Evolutionary conservation across 2,888 invertebrate genomes (phyloP).

Genomic region (Penaeus monodon): DNA sequence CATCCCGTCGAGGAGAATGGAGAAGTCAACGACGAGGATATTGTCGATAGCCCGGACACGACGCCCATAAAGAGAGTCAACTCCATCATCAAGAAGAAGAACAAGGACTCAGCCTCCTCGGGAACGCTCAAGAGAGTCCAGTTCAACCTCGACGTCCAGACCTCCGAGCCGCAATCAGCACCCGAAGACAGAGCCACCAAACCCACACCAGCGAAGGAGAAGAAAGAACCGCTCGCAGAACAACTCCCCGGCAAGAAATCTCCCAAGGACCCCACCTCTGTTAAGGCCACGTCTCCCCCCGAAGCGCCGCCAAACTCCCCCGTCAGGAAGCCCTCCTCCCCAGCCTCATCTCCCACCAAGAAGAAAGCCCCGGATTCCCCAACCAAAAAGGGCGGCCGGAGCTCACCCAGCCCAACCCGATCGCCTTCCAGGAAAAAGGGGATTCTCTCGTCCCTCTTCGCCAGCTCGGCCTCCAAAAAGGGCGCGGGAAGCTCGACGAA

Average conservation of each 20-base stretch:
- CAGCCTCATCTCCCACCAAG: conserved; percentile 9
- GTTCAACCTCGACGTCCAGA: conserved; percentile 32
- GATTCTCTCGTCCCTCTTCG: conserved; percentile 19
- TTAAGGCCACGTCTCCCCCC: background rate
- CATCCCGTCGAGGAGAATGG: too few species aligned
- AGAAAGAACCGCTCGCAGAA: too few species aligned
- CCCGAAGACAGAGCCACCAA: too few species aligned
- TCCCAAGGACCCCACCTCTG: background rate
- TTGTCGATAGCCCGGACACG: background rate
- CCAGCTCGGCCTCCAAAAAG: conserved; percentile 13
- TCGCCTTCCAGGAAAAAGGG: conserved; percentile 23
- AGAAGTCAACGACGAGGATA: background rate
- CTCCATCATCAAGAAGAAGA: conserved; percentile 48
- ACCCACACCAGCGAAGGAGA: too few species aligned
- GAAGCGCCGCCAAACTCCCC: background rate
- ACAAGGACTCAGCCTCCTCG: background rate
- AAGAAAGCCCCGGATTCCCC: background rate
- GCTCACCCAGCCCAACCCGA: background rate
- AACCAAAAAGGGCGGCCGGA: background rate
- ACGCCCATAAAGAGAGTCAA: conserved; percentile 25
- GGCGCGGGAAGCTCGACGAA: background rate
- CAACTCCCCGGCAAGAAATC: too few species aligned
- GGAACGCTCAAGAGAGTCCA: conserved; percentile 32
- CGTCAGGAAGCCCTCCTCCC: too few species aligned
- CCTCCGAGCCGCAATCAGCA: background rate